Percentiles rank a stretch among this genome's conserved stretches.
Evolutionary conservation across 2,888 invertebrate genomes (phyloP).

Genomic region (Beris morrisii): DNA sequence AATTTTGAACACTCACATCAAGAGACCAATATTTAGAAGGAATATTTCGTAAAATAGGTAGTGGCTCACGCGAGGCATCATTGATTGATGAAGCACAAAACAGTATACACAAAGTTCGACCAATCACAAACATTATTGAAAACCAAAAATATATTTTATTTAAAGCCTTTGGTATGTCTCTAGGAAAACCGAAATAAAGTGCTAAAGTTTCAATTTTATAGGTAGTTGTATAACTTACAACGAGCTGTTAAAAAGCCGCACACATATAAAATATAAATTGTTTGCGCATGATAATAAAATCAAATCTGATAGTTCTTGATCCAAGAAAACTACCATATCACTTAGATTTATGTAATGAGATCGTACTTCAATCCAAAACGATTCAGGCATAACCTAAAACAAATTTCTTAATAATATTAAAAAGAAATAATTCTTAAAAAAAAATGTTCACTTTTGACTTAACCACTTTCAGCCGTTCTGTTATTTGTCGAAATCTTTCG

Average conservation of each 20-base stretch:
- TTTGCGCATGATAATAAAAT: conserved; percentile 69
- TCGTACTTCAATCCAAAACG: conserved; percentile 68
- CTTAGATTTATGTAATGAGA: conserved; percentile 67
- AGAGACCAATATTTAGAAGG: conserved; percentile 49
- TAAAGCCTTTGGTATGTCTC: conserved; percentile 50
- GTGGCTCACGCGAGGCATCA: conserved; percentile 58
- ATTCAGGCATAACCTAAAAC: conserved; percentile 58
- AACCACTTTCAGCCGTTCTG: conserved; percentile 57
- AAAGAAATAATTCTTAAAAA: too few species aligned
- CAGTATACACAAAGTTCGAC: conserved; percentile 58
- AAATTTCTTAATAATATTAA: not conserved
- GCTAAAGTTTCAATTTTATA: not conserved
- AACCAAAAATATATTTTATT: conserved; percentile 60
- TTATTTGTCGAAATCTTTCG: conserved; percentile 65
- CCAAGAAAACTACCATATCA: conserved; percentile 63
- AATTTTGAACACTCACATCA: conserved; percentile 42
- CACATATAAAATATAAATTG: conserved; percentile 73
- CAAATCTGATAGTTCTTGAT: conserved; percentile 64
- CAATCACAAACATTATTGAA: conserved; percentile 59
- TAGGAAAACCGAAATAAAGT: not conserved
- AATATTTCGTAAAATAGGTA: conserved; percentile 57
- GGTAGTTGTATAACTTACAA: conserved; percentile 43
- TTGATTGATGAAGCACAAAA: conserved; percentile 59
- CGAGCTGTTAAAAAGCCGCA: conserved; percentile 65
- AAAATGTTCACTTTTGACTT: conserved; percentile 54